These are phyloP conservation scores for Dicentrarchus labrax DNA, from an alignment of 2,113 vertebrate genomes.

Conservation along the genomic window DNA sequence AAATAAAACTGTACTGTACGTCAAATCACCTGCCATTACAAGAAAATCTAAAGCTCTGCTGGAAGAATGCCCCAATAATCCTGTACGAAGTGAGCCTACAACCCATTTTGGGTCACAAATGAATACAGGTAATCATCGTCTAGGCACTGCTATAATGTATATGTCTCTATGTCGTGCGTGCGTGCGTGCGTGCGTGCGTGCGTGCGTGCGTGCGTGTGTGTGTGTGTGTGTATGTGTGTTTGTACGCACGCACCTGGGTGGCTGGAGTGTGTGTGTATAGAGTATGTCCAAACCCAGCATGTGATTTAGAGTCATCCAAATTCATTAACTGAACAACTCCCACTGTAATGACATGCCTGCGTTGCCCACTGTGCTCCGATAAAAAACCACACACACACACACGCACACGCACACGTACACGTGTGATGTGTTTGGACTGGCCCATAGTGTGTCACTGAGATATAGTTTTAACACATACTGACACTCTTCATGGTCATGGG, in stretches of 20 bases:
- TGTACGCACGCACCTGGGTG: neutral
- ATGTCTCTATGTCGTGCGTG: neutral
- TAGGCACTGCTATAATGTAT: neutral
- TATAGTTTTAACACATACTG: conserved; percentile 11
- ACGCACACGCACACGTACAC: neutral
- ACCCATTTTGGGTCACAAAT: neutral
- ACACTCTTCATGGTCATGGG: neutral
- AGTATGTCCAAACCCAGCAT: conserved; percentile 38
- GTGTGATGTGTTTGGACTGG: conserved; percentile 32
- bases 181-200: neutral
- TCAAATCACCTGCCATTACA: neutral
- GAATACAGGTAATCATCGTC: neutral
- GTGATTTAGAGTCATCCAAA: conserved; percentile 43
- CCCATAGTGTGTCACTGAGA: conserved; percentile 8
- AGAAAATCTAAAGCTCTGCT: neutral
- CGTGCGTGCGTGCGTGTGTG: neutral
- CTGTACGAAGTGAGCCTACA: neutral
- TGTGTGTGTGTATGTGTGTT: neutral
- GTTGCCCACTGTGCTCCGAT: neutral
- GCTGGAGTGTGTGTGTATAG: neutral
- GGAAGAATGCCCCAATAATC: neutral
- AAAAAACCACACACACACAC: neutral
- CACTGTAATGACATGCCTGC: conserved; percentile 20
- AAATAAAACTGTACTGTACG: neutral
- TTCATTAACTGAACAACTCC: conserved; percentile 49